phyloP scores from a whole-genome alignment of 2,797 vertebrate genomes.

The Margarornis squamiger region DNA sequence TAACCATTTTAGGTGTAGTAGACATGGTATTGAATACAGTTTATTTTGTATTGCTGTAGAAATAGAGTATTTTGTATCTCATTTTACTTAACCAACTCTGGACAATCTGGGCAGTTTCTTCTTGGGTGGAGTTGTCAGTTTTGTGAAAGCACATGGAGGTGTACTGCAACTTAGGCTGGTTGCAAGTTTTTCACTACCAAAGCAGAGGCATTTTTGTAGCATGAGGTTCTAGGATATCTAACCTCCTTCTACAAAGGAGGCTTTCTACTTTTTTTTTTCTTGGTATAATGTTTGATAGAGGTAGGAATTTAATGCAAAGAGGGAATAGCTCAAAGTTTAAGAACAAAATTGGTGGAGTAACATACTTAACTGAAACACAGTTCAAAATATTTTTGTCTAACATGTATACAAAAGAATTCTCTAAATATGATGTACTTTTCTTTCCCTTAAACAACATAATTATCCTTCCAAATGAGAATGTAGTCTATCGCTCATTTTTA shows the following conservation, averaged over 20 bases:
- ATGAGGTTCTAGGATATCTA: background rate
- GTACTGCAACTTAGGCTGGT: background rate
- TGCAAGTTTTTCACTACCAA: background rate
- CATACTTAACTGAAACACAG: background rate
- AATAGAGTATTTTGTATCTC: background rate
- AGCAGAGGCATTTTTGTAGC: background rate
- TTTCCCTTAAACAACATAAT: background rate
- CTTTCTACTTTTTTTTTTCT: background rate
- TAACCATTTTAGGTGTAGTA: background rate
- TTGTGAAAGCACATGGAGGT: background rate
- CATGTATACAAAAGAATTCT: background rate
- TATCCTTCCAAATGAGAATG: background rate
- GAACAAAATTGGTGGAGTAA: background rate
- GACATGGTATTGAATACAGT: background rate
- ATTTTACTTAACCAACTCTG: background rate
- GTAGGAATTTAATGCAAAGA: background rate
- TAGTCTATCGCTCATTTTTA: background rate
- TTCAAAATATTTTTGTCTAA: background rate
- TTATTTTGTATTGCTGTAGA: background rate
- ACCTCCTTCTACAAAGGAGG: background rate
- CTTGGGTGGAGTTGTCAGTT: background rate
- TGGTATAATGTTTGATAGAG: background rate
- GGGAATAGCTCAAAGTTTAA: background rate
- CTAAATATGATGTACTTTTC: background rate
- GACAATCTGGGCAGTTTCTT: background rate